phyloP scores from a whole-genome alignment of 2,888 invertebrate genomes.

The Heliothis peltigera region DNA sequence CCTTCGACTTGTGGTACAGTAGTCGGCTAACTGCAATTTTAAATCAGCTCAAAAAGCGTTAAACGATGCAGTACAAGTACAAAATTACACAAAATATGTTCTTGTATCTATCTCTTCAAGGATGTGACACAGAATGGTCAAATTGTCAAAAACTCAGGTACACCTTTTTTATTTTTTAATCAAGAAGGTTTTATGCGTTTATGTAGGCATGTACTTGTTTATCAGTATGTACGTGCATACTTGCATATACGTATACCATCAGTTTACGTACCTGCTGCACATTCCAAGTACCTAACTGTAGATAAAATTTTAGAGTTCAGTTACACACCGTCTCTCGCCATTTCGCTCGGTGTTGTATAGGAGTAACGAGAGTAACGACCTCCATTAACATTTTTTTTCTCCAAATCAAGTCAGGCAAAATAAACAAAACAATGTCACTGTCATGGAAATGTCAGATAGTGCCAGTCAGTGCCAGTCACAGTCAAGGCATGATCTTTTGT shows the following conservation, averaged over 20 bases:
- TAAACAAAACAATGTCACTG: conserved; percentile 57
- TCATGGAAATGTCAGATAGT: conserved; percentile 58
- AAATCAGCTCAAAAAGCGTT: not conserved
- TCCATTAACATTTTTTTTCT: conserved; percentile 36
- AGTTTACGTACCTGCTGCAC: conserved; percentile 43
- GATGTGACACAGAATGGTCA: not conserved
- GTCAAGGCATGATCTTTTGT: conserved; percentile 8
- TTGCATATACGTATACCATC: conserved; percentile 17
- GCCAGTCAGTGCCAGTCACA: conserved; percentile 26
- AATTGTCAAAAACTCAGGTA: not conserved
- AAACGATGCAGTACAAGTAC: not conserved
- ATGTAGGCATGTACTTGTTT: not conserved
- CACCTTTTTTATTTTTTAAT: not conserved
- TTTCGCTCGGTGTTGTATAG: conserved; percentile 44
- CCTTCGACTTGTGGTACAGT: not conserved
- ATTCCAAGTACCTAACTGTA: conserved; percentile 62
- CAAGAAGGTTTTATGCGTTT: conserved; percentile 29
- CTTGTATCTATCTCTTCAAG: conserved; percentile 9
- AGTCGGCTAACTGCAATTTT: not conserved
- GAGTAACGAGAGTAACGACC: conserved; percentile 57
- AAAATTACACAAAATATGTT: conserved; percentile 10
- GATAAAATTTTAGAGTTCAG: conserved; percentile 41
- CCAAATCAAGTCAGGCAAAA: no score
- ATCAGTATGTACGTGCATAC: not conserved
- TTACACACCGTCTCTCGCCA: conserved; percentile 30